These are phyloP conservation scores for Lobophora halterata DNA, from an alignment of 2,888 invertebrate genomes.

Conservation along the genomic window DNA sequence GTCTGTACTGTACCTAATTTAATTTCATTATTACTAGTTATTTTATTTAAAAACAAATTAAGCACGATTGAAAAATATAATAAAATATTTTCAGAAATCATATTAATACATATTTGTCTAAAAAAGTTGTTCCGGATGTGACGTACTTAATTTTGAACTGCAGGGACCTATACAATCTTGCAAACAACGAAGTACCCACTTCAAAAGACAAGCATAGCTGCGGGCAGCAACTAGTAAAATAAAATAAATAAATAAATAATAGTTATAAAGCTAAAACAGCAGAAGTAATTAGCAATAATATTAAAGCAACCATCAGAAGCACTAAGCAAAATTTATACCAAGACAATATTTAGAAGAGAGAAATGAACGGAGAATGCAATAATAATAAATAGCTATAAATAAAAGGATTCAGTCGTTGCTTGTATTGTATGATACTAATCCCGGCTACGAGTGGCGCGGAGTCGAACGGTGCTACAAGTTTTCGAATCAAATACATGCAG, in stretches of 20 bases:
- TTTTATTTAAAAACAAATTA: too few relatives aligned
- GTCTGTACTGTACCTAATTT: too few relatives aligned
- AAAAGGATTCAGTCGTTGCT: conserved; percentile 81
- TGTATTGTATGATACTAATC: conserved; percentile 81
- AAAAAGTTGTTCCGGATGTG: too few relatives aligned
- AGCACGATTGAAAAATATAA: too few relatives aligned
- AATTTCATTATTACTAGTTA: too few relatives aligned
- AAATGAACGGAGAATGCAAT: conserved; percentile 77
- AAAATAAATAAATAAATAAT: not conserved
- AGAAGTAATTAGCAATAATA: conserved; percentile 75
- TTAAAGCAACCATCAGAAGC: conserved; percentile 65
- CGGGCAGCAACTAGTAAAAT: too few relatives aligned
- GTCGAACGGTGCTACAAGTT: conserved; percentile 32
- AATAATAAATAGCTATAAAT: conserved; percentile 82
- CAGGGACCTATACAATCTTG: too few relatives aligned
- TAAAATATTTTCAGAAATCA: too few relatives aligned
- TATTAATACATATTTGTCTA: too few relatives aligned
- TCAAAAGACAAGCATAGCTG: too few relatives aligned
- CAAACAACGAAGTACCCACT: too few relatives aligned
- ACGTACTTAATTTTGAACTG: too few relatives aligned
- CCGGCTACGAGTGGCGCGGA: conserved; percentile 51
- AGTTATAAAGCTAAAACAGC: conserved; percentile 37
- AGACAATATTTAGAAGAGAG: conserved; percentile 78
- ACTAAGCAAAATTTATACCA: conserved; percentile 74
- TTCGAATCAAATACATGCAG: conserved; percentile 11